Base-by-base conservation (phyloP, 2,113 vertebrate genomes). In the Brachirus orientalis region DNA sequence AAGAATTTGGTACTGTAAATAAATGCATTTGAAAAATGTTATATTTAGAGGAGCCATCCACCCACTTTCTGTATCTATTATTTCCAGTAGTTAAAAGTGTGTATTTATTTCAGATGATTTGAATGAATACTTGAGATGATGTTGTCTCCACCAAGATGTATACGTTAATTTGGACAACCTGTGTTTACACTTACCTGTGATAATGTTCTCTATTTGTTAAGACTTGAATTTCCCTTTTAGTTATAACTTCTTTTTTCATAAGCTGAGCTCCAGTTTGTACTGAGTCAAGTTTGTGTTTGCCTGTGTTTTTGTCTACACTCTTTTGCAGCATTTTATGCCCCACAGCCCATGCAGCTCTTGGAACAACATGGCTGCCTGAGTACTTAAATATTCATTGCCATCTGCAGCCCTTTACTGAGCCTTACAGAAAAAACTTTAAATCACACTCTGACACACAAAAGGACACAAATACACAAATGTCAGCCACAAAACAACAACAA, bases 321-420 rank as follows among this genome's bases (percentile, higher is more conserved):
- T 14, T 56, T 43, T 72, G 52, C 60, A 46, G 51, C 36, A 58
- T 63, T 77, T 60, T 33, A 40, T 68, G 58, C 62, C 72, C 22
- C 58, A 55, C 16, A 28, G 14, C 40, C 14, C 38, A 9, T 40
- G 38, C 9, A 36, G 47, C 52, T 65, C 55, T 54, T 35, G 38
- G 68, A 84, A 66, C 84, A 82, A 70, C 76, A 80, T 65, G 72
- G 79, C 69, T 41, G 47, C 65, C 63, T 74, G 82, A 66, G 69
- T 37, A 43, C 35, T 56, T 37, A 63, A 16, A 61, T 14, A 66
- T 76, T 13, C 69, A 17, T 67, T 54, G 54, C 67, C 61, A 55
- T 71, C 63, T 80, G 44, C 55, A 66, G 57, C 17, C 8, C 10
- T 77, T 75, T 79, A 12, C 81, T 69, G 46, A 79, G n/a, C 37